Evolutionary conservation across 2,888 invertebrate species (phyloP).

Genomic region (Sesia apiformis): DNA sequence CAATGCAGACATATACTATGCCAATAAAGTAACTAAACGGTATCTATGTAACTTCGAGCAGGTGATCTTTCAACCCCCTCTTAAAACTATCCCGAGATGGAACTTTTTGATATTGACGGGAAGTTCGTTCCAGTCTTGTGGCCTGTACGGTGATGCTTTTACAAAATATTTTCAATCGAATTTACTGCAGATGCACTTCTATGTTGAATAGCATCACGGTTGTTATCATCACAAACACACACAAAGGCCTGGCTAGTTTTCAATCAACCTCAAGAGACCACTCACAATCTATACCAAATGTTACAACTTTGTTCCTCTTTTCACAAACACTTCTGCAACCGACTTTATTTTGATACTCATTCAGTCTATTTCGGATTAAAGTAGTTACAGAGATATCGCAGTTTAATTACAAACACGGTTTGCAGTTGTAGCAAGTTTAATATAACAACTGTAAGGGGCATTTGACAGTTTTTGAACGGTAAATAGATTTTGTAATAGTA

Average conservation of each 20-base stretch:
- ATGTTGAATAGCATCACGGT: background rate
- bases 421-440: background rate
- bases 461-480: background rate
- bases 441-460: background rate
- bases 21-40: no score
- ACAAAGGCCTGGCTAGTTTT: slow-evolving; percentile 58
- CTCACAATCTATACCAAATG: slow-evolving; percentile 45
- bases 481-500: background rate
- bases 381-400: background rate
- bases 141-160: no score
- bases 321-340: background rate
- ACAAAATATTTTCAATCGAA: background rate
- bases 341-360: background rate
- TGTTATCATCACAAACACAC: slow-evolving; percentile 60
- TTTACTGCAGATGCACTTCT: background rate
- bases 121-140: no score
- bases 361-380: background rate
- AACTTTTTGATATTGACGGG: no score
- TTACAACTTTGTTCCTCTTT: slow-evolving; percentile 20
- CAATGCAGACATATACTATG: no score
- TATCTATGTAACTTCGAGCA: no score
- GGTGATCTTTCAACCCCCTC: no score
- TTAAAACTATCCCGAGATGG: no score
- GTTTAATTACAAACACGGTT: background rate
- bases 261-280: slow-evolving; percentile 58